Percentiles rank a stretch among this genome's conserved stretches.
phyloP scores from a whole-genome alignment of 2,113 vertebrate species.

The Crypturellus undulatus region DNA sequence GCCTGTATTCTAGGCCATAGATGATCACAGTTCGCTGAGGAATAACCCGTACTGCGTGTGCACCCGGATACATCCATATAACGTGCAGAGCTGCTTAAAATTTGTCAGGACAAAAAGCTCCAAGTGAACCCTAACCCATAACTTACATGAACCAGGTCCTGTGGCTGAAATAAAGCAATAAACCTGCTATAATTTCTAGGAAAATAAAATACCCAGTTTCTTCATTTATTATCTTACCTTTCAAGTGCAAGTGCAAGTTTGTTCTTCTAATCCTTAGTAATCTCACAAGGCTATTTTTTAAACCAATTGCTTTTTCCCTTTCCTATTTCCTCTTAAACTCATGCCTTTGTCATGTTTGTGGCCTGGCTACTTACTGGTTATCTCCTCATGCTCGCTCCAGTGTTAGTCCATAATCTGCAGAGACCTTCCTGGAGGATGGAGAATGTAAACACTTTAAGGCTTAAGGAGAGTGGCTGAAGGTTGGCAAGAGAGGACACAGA shows the following conservation, averaged over 20 bases:
- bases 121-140: neutral
- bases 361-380: neutral
- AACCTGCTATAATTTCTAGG: neutral
- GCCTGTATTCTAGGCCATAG: neutral
- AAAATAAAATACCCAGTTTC: neutral
- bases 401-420: neutral
- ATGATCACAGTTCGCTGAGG: neutral
- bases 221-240: neutral
- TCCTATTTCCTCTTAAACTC: neutral
- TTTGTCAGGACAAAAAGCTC: neutral
- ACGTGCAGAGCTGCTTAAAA: neutral
- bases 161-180: neutral
- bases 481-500: neutral
- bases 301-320: neutral
- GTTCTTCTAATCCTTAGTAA: neutral
- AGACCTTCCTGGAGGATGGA: neutral
- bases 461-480: neutral
- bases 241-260: neutral
- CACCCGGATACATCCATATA: neutral
- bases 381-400: neutral
- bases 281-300: neutral
- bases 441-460: neutral
- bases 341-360: neutral
- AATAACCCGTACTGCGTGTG: neutral
- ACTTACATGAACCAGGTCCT: rapidly evolving